A percentile compares a stretch with the other conserved stretches of the same genome.
phyloP scores from a whole-genome alignment of 2,113 vertebrate species.

The Mus musculus region GRCm39 chr9:44860001-44860500 shows the following conservation, averaged over 20 bases:
- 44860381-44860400: background rate
- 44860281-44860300: conserved; percentile 83
- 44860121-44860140: conserved; percentile 94
- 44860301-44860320: background rate
- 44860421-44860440: background rate
- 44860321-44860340: background rate
- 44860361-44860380: background rate
- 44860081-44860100: conserved; percentile 95
- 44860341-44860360: background rate
- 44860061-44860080: conserved; percentile 85
- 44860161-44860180: conserved; percentile 92
- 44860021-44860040: background rate
- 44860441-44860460: background rate
- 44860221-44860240: conserved; percentile 93
- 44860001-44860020: background rate
- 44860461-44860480: background rate
- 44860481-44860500: background rate
- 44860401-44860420: background rate
- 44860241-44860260: conserved; percentile 93
- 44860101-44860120: conserved; percentile 96
- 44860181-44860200: conserved; percentile 95
- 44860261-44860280: conserved; percentile 94
- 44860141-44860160: conserved; percentile 97
- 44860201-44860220: conserved; percentile 97
- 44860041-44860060: background rate